Evolutionary conservation across 2,797 vertebrate species (phyloP).

Genomic region (Fratercula arctica): DNA sequence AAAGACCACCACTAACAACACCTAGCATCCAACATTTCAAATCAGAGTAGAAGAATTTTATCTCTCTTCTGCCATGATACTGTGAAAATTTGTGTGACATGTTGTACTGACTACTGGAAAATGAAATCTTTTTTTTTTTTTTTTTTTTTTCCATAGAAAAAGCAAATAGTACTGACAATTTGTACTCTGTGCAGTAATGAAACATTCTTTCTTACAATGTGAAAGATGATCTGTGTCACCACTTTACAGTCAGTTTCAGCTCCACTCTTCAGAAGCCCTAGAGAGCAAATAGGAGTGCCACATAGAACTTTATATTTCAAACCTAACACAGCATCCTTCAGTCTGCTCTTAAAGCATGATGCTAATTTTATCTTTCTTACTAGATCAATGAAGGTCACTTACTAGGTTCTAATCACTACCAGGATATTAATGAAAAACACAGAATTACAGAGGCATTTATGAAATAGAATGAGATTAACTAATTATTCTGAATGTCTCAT

Average conservation of each 20-base stretch:
- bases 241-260: neutral
- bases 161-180: neutral
- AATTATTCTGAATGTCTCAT: neutral
- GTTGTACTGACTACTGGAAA: neutral
- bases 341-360: neutral
- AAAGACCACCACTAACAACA: neutral
- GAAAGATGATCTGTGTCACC: neutral
- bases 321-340: neutral
- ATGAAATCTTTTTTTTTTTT: neutral
- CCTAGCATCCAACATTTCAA: neutral
- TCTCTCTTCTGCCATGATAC: neutral
- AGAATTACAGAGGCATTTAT: neutral
- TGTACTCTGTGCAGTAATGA: neutral
- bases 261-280: neutral
- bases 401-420: neutral
- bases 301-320: neutral
- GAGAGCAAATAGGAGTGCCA: neutral
- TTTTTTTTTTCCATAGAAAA: neutral
- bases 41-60: neutral
- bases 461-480: neutral
- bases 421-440: neutral
- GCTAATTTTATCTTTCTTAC: neutral
- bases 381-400: neutral
- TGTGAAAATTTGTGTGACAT: neutral
- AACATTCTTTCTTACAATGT: neutral